phyloP scores from a whole-genome alignment of 2,888 invertebrate species.

The Sclerodermus sp. region DNA sequence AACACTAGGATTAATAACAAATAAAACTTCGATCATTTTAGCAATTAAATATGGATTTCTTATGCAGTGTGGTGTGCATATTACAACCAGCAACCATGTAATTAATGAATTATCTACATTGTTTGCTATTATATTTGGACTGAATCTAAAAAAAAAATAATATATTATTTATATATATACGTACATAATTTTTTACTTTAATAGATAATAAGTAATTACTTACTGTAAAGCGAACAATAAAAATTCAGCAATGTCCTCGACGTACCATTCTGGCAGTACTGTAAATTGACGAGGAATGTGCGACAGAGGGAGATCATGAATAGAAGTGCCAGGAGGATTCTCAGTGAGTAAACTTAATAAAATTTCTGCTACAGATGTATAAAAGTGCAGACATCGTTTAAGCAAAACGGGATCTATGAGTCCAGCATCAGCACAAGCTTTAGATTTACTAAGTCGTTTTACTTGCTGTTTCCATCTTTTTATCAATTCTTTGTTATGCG shows the following conservation, averaged over 20 bases:
- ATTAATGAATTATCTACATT: conserved; percentile 81
- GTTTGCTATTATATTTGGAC: conserved; percentile 73
- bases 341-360: conserved; percentile 69
- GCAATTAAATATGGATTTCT: conserved; percentile 97
- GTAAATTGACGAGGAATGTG: conserved; percentile 76
- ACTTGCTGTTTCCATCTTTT: conserved; percentile 87
- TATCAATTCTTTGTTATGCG: conserved; percentile 79
- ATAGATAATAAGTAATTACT: conserved; percentile 57
- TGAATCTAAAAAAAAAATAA: conserved; percentile 64
- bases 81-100: conserved; percentile 84
- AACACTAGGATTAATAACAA: conserved; percentile 75
- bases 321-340: conserved; percentile 58
- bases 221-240: conserved; percentile 89
- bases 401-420: conserved; percentile 83
- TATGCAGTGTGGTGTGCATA: conserved; percentile 88
- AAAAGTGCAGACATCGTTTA: conserved; percentile 82
- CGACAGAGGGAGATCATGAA: conserved; percentile 63
- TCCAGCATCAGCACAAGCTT: conserved; percentile 88
- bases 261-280: conserved; percentile 94
- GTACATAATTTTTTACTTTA: not conserved
- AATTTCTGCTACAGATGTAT: conserved; percentile 81
- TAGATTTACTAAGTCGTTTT: conserved; percentile 74
- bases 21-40: conserved; percentile 90
- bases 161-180: conserved; percentile 4
- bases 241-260: conserved; percentile 97